Evolutionary conservation across 2,113 vertebrate species (phyloP).

Genomic region (Myotis davidii): DNA sequence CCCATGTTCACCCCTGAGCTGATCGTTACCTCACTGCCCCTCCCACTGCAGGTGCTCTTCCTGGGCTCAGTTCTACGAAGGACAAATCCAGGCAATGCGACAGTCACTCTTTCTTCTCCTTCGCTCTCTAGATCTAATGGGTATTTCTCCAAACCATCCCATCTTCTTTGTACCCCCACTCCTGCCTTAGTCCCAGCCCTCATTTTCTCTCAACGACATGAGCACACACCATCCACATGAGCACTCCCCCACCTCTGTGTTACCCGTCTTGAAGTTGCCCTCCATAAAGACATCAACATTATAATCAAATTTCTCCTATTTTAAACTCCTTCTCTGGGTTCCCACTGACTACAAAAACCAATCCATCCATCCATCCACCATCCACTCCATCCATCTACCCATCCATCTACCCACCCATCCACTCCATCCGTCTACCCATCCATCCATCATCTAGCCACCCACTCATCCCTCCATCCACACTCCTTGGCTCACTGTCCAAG

Average conservation of each 20-base stretch:
- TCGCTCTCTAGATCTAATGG: fast-evolving
- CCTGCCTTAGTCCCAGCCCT: neutral
- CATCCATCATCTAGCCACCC: too few species aligned
- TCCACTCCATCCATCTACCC: too few species aligned
- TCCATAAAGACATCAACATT: neutral
- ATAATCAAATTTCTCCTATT: neutral
- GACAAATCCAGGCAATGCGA: neutral
- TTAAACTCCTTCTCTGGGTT: neutral
- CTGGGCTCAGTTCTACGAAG: neutral
- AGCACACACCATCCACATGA: too few species aligned
- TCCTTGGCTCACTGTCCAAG: too few species aligned
- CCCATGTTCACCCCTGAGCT: fast-evolving
- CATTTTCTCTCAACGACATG: neutral
- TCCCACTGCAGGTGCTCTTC: neutral
- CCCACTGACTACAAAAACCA: neutral
- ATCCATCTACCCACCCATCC: too few species aligned
- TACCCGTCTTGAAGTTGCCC: fast-evolving
- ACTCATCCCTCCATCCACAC: too few species aligned
- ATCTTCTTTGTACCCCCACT: fast-evolving
- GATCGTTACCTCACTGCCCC: fast-evolving
- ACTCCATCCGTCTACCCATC: too few species aligned
- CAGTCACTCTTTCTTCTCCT: neutral
- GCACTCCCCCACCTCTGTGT: neutral
- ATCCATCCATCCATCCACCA: too few species aligned
- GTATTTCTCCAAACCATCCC: fast-evolving